Conservation (phyloP, 1,140 invertebrate genomes). For the Patella vulgata region DNA sequence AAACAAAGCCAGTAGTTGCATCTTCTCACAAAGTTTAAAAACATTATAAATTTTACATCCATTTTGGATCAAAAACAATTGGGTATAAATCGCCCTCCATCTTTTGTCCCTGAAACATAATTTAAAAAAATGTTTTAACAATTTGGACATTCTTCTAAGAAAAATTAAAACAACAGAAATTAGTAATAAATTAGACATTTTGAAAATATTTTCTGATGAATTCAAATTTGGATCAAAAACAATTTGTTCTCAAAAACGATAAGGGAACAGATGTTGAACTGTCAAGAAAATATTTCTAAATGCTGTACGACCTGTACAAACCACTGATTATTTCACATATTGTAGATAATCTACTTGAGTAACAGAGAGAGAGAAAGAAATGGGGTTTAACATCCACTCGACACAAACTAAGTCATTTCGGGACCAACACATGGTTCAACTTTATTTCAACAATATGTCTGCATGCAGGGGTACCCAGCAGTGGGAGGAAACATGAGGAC, state of each 20-base stretch:
- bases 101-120: constrained; percentile 48
- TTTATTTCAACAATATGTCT: no score
- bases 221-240: background rate
- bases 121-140: constrained; percentile 1
- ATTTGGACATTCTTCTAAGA: background rate
- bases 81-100: constrained; percentile 59
- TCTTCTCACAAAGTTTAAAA: no score
- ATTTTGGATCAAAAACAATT: constrained; percentile 54
- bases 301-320: background rate
- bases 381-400: no score
- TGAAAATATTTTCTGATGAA: background rate
- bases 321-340: background rate
- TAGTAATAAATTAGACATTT: background rate
- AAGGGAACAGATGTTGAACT: background rate
- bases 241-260: background rate
- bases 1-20: no score
- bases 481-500: no score
- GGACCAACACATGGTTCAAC: no score
- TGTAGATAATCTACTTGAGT: background rate
- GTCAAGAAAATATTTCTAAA: background rate
- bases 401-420: no score
- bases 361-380: no score
- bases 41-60: no score
- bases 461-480: no score
- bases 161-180: background rate